Conservation (phyloP, 2,888 invertebrate species). For the Myopa tessellatipennis region DNA sequence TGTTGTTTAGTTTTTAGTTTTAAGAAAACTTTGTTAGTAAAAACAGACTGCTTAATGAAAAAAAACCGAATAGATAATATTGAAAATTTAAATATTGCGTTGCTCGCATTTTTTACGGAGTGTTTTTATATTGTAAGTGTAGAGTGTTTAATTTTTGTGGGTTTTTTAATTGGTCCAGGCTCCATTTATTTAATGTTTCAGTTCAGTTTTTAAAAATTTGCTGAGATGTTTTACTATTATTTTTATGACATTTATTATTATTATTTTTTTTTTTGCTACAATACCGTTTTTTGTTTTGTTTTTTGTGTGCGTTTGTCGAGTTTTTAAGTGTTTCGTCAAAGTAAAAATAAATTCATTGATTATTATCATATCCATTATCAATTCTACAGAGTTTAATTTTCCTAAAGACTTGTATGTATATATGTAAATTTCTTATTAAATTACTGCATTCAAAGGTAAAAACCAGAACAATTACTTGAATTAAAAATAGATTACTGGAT, state of each 20-base stretch:
- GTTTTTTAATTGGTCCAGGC: conserved; percentile 14
- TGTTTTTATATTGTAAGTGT: background rate
- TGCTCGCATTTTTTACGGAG: background rate
- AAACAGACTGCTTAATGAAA: background rate
- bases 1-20: conserved; percentile 12
- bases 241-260: too few relatives aligned
- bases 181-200: background rate
- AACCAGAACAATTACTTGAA: too few relatives aligned
- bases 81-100: background rate
- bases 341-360: too few relatives aligned
- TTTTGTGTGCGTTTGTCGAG: too few relatives aligned
- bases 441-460: too few relatives aligned
- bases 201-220: background rate
- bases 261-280: background rate
- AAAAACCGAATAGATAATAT: background rate
- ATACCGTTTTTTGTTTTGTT: background rate
- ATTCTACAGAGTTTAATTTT: too few relatives aligned
- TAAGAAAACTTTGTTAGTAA: background rate
- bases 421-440: too few relatives aligned
- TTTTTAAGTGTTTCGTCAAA: too few relatives aligned
- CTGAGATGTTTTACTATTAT: background rate
- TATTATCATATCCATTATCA: too few relatives aligned
- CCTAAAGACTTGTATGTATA: too few relatives aligned
- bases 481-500: too few relatives aligned
- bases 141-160: background rate